These are phyloP conservation scores for Noctua janthe DNA, from an alignment of 2,888 invertebrate genomes.

Conservation along the genomic window DNA sequence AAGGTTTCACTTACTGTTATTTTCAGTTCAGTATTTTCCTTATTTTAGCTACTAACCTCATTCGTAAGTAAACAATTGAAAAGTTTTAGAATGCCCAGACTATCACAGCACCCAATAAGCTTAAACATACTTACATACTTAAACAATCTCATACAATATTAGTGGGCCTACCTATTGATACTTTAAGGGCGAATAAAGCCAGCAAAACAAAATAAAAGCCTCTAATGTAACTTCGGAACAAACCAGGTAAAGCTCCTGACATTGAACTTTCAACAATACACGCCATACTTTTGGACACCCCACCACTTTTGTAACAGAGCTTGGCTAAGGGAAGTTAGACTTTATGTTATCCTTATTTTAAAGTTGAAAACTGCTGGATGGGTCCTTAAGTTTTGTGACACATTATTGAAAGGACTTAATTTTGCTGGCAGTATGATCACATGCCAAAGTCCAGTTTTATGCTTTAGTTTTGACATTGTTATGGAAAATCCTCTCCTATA, in stretches of 20 bases:
- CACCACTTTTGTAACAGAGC: constrained; percentile 36
- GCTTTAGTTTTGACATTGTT: constrained; percentile 36
- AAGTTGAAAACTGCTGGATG: constrained; percentile 14
- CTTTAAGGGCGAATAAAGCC: constrained; percentile 25
- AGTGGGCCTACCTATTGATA: neutral
- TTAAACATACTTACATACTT: constrained; percentile 3
- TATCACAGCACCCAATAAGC: constrained; percentile 6
- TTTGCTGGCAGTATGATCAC: constrained; percentile 20
- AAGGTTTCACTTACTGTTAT: neutral
- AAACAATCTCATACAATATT: constrained; percentile 19
- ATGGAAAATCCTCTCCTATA: constrained; percentile 21
- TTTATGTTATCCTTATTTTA: neutral
- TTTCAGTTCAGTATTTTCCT: neutral
- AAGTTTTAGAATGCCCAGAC: neutral
- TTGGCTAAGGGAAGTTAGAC: constrained; percentile 4
- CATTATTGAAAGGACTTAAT: constrained; percentile 35
- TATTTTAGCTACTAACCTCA: neutral
- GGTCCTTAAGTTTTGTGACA: constrained; percentile 1
- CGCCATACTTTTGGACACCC: constrained; percentile 19
- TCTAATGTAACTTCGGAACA: constrained; percentile 49
- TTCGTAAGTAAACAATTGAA: neutral
- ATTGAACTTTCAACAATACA: constrained; percentile 62
- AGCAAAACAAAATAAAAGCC: constrained; percentile 51
- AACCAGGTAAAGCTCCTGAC: constrained; percentile 59
- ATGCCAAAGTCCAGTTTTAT: constrained; percentile 37